Conservation (phyloP, 2,888 invertebrate genomes). For the Pristionchus entomophagus region DNA sequence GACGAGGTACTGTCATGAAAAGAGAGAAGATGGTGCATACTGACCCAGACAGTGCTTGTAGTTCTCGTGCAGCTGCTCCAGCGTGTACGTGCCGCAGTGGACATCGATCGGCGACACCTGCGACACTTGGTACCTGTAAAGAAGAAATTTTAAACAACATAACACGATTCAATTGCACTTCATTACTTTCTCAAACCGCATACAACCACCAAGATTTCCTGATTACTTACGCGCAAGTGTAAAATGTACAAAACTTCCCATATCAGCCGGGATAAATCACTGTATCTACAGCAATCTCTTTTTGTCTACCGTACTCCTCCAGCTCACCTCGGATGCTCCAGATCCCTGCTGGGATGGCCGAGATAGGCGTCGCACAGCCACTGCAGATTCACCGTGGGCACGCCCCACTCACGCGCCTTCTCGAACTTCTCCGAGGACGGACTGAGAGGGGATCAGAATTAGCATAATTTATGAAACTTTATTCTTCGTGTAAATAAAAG, state of each 20-base stretch:
- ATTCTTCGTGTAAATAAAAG: too few relatives aligned
- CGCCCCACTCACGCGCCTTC: slow-evolving; percentile 92
- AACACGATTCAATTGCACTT: too few relatives aligned
- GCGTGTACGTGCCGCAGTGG: slow-evolving; percentile 49
- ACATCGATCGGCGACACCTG: slow-evolving; percentile 46
- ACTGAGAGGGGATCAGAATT: not conserved
- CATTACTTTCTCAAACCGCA: too few relatives aligned
- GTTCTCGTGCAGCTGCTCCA: slow-evolving; percentile 53
- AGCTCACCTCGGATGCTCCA: slow-evolving; percentile 49
- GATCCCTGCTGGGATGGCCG: slow-evolving; percentile 52
- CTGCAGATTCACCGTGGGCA: slow-evolving; percentile 86
- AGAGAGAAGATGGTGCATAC: too few relatives aligned
- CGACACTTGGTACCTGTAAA: slow-evolving; percentile 34
- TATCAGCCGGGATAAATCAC: too few relatives aligned
- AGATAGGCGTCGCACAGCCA: slow-evolving; percentile 69
- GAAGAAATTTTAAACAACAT: not conserved
- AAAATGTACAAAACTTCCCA: too few relatives aligned
- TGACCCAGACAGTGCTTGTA: slow-evolving; percentile 54
- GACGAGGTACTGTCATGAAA: too few relatives aligned
- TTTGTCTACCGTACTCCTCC: not conserved
- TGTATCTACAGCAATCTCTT: not conserved
- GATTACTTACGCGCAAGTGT: too few relatives aligned
- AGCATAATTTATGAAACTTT: not conserved
- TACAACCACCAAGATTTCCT: too few relatives aligned
- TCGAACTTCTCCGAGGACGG: slow-evolving; percentile 82